These are phyloP conservation scores for Papilio dardanus DNA, from an alignment of 1,140 invertebrate genomes.

Conservation along the genomic window DNA sequence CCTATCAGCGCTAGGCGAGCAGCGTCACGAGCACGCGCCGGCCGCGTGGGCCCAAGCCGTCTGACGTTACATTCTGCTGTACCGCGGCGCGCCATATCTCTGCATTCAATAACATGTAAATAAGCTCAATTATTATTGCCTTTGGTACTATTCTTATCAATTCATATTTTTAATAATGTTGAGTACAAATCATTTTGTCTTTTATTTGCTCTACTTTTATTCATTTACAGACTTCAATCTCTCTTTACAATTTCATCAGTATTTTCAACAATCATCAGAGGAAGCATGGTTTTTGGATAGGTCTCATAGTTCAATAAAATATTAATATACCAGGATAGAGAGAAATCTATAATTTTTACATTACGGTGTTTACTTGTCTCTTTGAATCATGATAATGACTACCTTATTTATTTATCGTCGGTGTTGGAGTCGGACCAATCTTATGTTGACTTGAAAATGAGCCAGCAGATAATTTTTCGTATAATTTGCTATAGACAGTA, in stretches of 20 bases:
- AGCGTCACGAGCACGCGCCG: slow-evolving; percentile 25
- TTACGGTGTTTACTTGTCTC: not conserved
- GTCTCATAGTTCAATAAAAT: not conserved
- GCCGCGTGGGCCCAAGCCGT: slow-evolving; percentile 21
- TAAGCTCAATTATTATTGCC: slow-evolving; percentile 4
- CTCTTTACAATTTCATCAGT: too few relatives aligned
- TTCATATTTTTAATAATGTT: not conserved
- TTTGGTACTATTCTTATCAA: not conserved
- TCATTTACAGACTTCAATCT: too few relatives aligned
- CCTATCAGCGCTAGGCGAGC: slow-evolving; percentile 3
- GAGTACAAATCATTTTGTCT: not conserved
- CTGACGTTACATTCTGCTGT: not conserved
- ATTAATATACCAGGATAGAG: not conserved
- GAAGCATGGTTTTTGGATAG: not conserved
- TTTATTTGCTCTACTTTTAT: not conserved
- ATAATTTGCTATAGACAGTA: slow-evolving; percentile 28
- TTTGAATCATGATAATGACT: not conserved
- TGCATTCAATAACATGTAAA: slow-evolving; percentile 3
- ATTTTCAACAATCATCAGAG: not conserved
- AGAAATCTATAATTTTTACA: not conserved
- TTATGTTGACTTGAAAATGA: slow-evolving; percentile 16
- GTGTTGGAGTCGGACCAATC: not conserved
- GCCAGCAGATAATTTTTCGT: slow-evolving; percentile 14
- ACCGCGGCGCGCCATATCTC: slow-evolving; percentile 4
- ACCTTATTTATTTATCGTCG: not conserved